These are phyloP conservation scores for Alethe castanea DNA, from an alignment of 2,113 vertebrate species.

Conservation along the genomic window DNA sequence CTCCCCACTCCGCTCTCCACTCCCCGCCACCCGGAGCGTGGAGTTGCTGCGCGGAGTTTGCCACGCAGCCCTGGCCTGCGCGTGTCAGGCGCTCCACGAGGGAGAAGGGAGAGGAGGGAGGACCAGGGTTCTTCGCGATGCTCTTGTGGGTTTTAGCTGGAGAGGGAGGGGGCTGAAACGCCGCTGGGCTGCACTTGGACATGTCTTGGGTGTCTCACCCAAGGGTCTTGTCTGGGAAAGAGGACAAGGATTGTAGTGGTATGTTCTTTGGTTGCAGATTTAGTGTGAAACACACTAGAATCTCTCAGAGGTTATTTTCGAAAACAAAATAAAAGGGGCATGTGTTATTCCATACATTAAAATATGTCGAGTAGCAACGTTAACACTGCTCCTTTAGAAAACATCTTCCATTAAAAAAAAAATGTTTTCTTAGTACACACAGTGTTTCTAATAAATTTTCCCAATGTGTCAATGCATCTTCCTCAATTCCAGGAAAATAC, in stretches of 20 bases:
- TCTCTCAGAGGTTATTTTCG: neutral
- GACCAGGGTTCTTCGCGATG: neutral
- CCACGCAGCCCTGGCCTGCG: neutral
- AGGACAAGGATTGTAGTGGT: neutral
- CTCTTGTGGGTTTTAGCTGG: neutral
- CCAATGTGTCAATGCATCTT: neutral
- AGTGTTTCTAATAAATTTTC: neutral
- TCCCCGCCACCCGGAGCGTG: neutral
- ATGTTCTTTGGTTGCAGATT: neutral
- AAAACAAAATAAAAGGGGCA: neutral
- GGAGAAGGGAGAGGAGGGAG: neutral
- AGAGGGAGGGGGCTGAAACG: neutral
- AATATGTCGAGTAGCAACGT: neutral
- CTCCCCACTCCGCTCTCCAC: rapidly evolving
- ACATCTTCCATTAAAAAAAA: neutral
- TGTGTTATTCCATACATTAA: neutral
- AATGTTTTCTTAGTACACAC: neutral
- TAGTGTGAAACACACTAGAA: neutral
- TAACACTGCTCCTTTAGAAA: neutral
- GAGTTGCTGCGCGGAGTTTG: constrained; percentile 12
- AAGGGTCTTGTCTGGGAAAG: neutral
- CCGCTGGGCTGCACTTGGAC: neutral
- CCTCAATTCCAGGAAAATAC: neutral
- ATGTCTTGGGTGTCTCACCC: neutral
- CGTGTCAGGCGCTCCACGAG: neutral